phyloP scores from a whole-genome alignment of 1,140 invertebrate genomes.

The Euwallacea similis region DNA sequence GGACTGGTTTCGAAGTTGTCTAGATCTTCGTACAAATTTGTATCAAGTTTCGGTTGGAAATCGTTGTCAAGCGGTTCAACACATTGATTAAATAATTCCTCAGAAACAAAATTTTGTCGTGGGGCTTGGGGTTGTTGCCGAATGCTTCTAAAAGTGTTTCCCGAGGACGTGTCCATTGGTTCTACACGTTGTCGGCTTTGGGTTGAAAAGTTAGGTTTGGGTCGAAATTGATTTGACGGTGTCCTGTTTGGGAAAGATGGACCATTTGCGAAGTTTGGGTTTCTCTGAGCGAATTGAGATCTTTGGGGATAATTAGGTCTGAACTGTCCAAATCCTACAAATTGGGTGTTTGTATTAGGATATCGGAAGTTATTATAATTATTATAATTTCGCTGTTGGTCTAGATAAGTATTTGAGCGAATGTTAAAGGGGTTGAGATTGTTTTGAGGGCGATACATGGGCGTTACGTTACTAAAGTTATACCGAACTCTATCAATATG shows the following conservation, averaged over 20 bases:
- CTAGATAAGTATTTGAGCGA: background rate
- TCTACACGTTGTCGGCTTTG: background rate
- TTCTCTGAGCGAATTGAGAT: background rate
- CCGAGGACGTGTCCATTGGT: background rate
- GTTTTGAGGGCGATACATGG: background rate
- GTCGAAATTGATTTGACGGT: background rate
- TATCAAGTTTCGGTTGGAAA: background rate
- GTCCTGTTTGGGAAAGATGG: background rate
- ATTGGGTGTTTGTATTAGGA: background rate
- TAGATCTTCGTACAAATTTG: background rate
- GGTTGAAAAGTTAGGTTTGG: background rate
- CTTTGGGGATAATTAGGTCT: background rate
- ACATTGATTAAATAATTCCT: conserved; percentile 1
- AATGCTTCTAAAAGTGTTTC: conserved; percentile 1
- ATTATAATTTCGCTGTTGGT: background rate
- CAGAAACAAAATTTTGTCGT: background rate
- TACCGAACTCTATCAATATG: background rate
- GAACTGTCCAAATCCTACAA: background rate
- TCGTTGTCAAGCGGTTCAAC: background rate
- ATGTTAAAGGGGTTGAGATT: background rate
- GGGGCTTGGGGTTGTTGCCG: background rate
- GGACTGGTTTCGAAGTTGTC: background rate
- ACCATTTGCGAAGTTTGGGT: background rate
- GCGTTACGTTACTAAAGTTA: background rate
- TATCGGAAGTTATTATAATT: background rate